phyloP scores from a whole-genome alignment of 2,888 invertebrate species.

The Drosophila koepferae region DNA sequence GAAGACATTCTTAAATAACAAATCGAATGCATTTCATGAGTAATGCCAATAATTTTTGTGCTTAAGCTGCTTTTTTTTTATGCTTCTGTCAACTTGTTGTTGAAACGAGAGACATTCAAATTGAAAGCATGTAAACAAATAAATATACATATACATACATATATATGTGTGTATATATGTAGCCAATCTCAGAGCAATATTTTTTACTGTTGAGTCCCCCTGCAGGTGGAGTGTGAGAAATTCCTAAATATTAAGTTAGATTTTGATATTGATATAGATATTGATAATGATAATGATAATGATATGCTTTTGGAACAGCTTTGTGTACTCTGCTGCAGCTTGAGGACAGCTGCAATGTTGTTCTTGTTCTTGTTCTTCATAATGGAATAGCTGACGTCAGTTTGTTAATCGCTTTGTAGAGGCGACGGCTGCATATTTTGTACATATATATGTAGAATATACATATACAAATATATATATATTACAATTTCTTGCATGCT shows the following conservation, averaged over 20 bases:
- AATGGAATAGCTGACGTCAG: conserved; percentile 38
- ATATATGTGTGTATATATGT: background rate
- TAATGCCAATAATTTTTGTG: background rate
- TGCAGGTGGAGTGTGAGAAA: background rate
- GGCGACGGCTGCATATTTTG: conserved; percentile 7
- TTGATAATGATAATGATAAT: background rate
- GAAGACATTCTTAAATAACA: background rate
- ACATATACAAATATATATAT: background rate
- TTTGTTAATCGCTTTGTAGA: conserved; percentile 16
- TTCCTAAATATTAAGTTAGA: background rate
- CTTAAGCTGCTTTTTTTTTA: background rate
- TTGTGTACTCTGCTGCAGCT: background rate
- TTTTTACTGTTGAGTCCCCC: background rate
- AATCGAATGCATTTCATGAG: background rate
- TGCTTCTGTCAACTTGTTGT: background rate
- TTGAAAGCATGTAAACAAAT: background rate
- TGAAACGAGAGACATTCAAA: background rate
- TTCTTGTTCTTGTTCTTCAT: conserved; percentile 2
- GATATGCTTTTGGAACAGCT: background rate
- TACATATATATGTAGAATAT: background rate
- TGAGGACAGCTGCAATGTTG: background rate
- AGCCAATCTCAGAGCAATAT: too few relatives aligned
- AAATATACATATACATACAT: background rate
- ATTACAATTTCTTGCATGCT: conserved; percentile 13
- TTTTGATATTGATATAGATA: background rate